Conservation (phyloP, 1,140 invertebrate species). For the Drosophila trapezifrons region DNA sequence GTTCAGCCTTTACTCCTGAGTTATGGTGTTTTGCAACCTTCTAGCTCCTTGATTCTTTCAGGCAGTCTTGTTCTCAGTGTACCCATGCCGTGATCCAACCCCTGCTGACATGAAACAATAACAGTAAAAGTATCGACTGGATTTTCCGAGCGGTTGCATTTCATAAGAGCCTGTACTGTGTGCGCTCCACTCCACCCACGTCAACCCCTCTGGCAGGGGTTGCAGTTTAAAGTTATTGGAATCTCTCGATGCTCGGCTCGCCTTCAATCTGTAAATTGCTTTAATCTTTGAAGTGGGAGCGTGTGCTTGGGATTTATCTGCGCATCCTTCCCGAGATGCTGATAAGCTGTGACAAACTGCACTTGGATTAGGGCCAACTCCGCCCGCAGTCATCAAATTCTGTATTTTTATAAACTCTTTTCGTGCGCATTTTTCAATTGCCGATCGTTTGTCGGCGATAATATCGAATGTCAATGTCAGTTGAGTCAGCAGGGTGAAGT, state of each 20-base stretch:
- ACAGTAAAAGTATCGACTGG: slow-evolving; percentile 81
- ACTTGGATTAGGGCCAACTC: slow-evolving; percentile 51
- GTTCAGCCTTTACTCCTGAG: background rate
- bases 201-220: slow-evolving; percentile 13
- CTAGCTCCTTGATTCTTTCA: background rate
- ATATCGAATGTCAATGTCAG: slow-evolving; percentile 81
- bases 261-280: slow-evolving; percentile 80
- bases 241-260: slow-evolving; percentile 31
- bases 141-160: slow-evolving; percentile 82
- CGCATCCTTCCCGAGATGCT: slow-evolving; percentile 54
- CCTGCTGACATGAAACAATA: slow-evolving; percentile 72
- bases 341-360: slow-evolving; percentile 82
- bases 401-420: slow-evolving; percentile 65
- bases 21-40: background rate
- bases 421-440: slow-evolving; percentile 73
- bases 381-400: slow-evolving; percentile 37
- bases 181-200: too few species aligned
- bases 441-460: slow-evolving; percentile 72
- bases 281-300: slow-evolving; percentile 68
- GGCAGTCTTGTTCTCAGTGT: background rate
- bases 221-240: slow-evolving; percentile 75
- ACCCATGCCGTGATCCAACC: slow-evolving; percentile 8
- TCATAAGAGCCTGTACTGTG: slow-evolving; percentile 55
- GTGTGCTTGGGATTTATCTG: slow-evolving; percentile 62
- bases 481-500: slow-evolving; percentile 34